These are phyloP conservation scores for Dendrocincla fuliginosa DNA, from an alignment of 2,797 vertebrate species.

Conservation along the genomic window DNA sequence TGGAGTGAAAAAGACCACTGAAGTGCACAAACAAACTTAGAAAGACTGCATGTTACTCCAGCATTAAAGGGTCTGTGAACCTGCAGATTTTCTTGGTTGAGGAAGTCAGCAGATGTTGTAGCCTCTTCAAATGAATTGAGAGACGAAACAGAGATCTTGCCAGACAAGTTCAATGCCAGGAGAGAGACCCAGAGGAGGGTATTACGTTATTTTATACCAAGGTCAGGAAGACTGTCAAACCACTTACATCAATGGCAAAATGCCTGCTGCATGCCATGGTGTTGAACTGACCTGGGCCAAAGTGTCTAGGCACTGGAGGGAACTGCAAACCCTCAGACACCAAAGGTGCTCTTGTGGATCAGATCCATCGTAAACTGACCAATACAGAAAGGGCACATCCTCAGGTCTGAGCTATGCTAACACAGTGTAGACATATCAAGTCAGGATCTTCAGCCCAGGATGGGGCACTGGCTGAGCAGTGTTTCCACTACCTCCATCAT, in stretches of 20 bases:
- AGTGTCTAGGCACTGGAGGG: accelerated
- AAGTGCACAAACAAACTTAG: neutral
- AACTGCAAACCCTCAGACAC: neutral
- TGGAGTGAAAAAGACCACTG: neutral
- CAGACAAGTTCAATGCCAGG: neutral
- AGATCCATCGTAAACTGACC: neutral
- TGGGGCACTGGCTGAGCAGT: neutral
- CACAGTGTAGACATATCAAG: neutral
- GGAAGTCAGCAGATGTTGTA: neutral
- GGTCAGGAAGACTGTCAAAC: neutral
- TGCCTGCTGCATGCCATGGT: accelerated
- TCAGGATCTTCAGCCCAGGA: neutral
- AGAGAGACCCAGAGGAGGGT: neutral
- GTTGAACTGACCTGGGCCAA: accelerated
- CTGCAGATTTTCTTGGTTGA: neutral
- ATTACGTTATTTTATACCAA: neutral
- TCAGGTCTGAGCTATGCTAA: neutral
- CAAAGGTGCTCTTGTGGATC: accelerated
- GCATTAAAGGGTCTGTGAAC: neutral
- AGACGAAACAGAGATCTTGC: neutral
- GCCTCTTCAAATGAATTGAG: neutral
- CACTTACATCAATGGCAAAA: neutral
- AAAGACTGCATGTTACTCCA: accelerated
- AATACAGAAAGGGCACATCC: accelerated
- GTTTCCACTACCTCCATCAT: neutral